Percentiles rank a stretch among this genome's conserved stretches.
phyloP scores from a whole-genome alignment of 1,140 invertebrate genomes.

The Zaprionus kolodkinae region DNA sequence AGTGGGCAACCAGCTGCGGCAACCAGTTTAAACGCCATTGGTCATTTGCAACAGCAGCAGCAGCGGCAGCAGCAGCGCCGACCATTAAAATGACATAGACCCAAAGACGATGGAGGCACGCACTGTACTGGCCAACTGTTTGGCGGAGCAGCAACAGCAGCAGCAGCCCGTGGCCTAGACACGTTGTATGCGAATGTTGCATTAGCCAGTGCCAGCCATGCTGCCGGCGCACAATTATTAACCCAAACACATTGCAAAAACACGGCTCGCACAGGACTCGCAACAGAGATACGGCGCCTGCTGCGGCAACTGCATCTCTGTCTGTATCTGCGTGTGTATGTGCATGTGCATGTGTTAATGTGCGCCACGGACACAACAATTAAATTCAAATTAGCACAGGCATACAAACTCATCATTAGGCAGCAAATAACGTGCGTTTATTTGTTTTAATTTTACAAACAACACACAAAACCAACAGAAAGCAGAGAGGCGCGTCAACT shows the following conservation, averaged over 20 bases:
- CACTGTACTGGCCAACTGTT: slow-evolving; percentile 28
- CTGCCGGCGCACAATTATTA: slow-evolving; percentile 66
- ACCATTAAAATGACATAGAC: slow-evolving; percentile 82
- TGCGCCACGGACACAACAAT: slow-evolving; percentile 48
- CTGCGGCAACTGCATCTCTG: slow-evolving; percentile 12
- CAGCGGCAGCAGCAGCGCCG: slow-evolving; percentile 59
- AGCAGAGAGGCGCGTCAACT: not conserved
- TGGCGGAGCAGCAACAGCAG: not conserved
- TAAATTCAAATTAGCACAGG: slow-evolving; percentile 75
- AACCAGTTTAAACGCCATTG: slow-evolving; percentile 80
- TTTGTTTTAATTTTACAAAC: slow-evolving; percentile 6
- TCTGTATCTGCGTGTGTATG: not conserved
- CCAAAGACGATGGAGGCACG: slow-evolving; percentile 39
- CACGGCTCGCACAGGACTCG: slow-evolving; percentile 2
- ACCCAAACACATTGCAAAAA: slow-evolving; percentile 71
- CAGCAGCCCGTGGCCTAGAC: slow-evolving; percentile 4
- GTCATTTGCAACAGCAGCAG: slow-evolving; percentile 61
- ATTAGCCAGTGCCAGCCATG: slow-evolving; percentile 11
- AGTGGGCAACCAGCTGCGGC: slow-evolving; percentile 68
- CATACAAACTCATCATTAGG: slow-evolving; percentile 29
- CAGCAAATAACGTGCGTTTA: slow-evolving; percentile 45
- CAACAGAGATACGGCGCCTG: not conserved
- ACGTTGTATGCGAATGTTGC: slow-evolving; percentile 15
- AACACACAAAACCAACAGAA: not conserved
- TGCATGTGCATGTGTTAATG: slow-evolving; percentile 67